Conservation (phyloP, 2,113 vertebrate genomes). For the Cololabis saira region DNA sequence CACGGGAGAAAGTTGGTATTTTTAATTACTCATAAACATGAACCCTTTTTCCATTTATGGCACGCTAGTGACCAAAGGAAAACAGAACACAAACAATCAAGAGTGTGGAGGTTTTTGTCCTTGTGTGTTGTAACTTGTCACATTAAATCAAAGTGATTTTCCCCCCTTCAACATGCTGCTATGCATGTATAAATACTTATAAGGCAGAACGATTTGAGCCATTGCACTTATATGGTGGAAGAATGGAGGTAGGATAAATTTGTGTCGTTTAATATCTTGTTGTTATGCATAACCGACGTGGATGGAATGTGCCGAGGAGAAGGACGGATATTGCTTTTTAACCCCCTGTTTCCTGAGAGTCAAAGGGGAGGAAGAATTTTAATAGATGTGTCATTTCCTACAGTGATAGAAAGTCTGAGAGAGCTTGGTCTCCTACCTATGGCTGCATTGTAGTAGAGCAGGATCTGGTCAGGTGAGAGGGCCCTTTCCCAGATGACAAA, state of each 20-base stretch:
- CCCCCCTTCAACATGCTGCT: slow-evolving; percentile 32
- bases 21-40: slow-evolving; percentile 14
- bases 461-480: slow-evolving; percentile 83
- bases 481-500: slow-evolving; percentile 96
- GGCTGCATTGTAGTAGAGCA: slow-evolving; percentile 89
- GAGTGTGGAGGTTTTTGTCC: slow-evolving; percentile 11
- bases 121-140: slow-evolving; percentile 44
- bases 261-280: slow-evolving; percentile 42
- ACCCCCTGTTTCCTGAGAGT: slow-evolving; percentile 32
- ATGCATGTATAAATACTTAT: slow-evolving; percentile 57
- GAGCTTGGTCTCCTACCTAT: slow-evolving; percentile 78
- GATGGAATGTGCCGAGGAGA: slow-evolving; percentile 34
- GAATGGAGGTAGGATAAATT: slow-evolving; percentile 29
- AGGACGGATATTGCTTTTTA: slow-evolving; percentile 61
- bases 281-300: slow-evolving; percentile 47
- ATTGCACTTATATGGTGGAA: slow-evolving; percentile 24
- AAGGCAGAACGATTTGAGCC: slow-evolving; percentile 64
- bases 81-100: slow-evolving; percentile 28
- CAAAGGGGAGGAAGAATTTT: slow-evolving; percentile 20
- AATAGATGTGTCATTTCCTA: slow-evolving; percentile 16
- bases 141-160: slow-evolving; percentile 52
- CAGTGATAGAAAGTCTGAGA: slow-evolving; percentile 28
- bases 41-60: slow-evolving; percentile 46
- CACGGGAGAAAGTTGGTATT: background rate
- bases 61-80: slow-evolving; percentile 8